Conservation (phyloP, 2,888 invertebrate species). For the Peribatodes rhomboidaria region DNA sequence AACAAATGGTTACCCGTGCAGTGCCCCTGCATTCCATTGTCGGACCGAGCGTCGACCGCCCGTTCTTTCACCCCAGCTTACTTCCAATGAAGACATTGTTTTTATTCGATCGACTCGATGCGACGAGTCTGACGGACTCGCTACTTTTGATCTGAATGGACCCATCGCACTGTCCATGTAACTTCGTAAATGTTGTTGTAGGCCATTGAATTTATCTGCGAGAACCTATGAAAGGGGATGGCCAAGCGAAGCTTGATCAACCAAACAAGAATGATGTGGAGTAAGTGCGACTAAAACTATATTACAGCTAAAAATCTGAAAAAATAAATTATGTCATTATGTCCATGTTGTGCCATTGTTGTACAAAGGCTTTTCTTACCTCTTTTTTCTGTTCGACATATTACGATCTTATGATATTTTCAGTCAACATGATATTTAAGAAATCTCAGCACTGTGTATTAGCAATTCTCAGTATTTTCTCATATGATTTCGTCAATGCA, state of each 20-base stretch:
- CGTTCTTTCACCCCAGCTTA: conserved; percentile 45
- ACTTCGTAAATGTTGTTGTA: not conserved
- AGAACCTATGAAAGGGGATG: not conserved
- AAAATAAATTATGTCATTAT: too few species aligned
- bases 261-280: not conserved
- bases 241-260: not conserved
- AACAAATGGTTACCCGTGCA: conserved; percentile 39
- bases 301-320: too few species aligned
- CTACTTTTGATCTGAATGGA: conserved; percentile 12
- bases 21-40: conserved; percentile 40
- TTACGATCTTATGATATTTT: not conserved
- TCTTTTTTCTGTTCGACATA: too few species aligned
- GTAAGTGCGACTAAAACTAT: too few species aligned
- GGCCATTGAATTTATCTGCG: not conserved
- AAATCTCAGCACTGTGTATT: not conserved
- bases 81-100: conserved; percentile 46
- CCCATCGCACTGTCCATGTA: not conserved
- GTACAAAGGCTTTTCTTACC: too few species aligned
- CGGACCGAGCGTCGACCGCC: conserved; percentile 43
- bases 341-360: too few species aligned
- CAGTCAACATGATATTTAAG: not conserved
- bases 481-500: conserved; percentile 25
- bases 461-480: conserved; percentile 8
- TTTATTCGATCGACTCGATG: conserved; percentile 44
- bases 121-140: conserved; percentile 29